Evolutionary conservation across 2,888 invertebrate genomes (phyloP).

Genomic region (Agrilus mali): DNA sequence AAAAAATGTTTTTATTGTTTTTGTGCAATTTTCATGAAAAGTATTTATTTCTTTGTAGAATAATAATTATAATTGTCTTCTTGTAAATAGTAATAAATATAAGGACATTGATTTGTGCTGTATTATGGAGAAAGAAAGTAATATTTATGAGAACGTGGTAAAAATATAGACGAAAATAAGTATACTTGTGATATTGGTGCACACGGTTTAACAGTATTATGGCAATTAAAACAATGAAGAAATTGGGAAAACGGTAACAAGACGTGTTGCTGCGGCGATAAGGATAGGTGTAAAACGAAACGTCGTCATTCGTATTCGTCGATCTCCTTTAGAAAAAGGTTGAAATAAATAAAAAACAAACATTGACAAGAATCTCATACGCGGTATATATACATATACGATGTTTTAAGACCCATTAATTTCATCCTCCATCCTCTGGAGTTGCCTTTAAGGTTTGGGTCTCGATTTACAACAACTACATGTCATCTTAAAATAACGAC

Average conservation of each 20-base stretch:
- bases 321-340: too few species aligned
- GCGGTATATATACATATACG: too few species aligned
- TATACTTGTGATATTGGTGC: conserved; percentile 18
- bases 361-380: conserved; percentile 1
- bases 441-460: too few species aligned
- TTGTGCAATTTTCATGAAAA: conserved; percentile 14
- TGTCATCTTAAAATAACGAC: too few species aligned
- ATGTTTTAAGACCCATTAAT: too few species aligned
- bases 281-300: too few species aligned
- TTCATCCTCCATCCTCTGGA: too few species aligned
- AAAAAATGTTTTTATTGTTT: conserved; percentile 8
- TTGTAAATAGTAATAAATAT: conserved; percentile 12
- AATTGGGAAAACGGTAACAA: background rate
- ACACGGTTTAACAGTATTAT: conserved; percentile 19
- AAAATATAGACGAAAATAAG: conserved; percentile 2
- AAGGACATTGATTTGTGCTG: conserved; percentile 15
- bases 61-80: conserved; percentile 4
- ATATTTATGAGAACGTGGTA: too few species aligned
- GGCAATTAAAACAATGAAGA: background rate
- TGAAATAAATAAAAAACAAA: conserved; percentile 6
- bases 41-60: conserved; percentile 18
- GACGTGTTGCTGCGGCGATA: too few species aligned
- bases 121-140: conserved; percentile 7
- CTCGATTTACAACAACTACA: too few species aligned
- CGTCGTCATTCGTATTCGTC: too few species aligned